phyloP scores from a whole-genome alignment of 1,140 invertebrate species.

The Periplaneta americana region DNA sequence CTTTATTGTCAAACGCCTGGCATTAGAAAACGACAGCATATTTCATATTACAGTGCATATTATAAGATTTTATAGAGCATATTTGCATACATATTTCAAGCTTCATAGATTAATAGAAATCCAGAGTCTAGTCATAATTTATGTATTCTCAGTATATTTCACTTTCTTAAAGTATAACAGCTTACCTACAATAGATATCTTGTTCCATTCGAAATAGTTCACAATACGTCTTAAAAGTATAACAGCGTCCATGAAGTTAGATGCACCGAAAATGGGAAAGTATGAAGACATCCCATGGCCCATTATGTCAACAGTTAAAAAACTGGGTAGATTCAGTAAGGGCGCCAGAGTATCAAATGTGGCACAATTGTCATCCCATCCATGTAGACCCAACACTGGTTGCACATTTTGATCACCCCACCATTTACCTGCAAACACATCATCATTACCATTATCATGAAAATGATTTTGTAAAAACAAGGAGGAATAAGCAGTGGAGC shows the following conservation, averaged over 20 bases:
- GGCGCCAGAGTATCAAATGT: constrained; percentile 39
- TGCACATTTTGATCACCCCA: constrained; percentile 21
- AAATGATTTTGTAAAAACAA: too few relatives aligned
- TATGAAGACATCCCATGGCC: constrained; percentile 28
- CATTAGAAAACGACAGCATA: too few relatives aligned
- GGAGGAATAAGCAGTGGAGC: too few relatives aligned
- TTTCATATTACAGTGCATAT: too few relatives aligned
- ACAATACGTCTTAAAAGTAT: constrained; percentile 49
- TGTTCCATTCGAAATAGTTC: constrained; percentile 61
- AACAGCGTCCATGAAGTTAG: constrained; percentile 49
- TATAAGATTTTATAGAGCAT: too few relatives aligned
- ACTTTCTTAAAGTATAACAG: too few relatives aligned
- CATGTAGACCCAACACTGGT: constrained; percentile 26
- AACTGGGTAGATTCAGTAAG: constrained; percentile 2
- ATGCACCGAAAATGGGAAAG: constrained; percentile 32
- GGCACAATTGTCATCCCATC: constrained; percentile 33
- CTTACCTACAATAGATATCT: constrained; percentile 56
- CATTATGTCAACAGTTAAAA: constrained; percentile 27
- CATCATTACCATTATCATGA: too few relatives aligned
- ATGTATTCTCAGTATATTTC: too few relatives aligned
- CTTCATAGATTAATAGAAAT: too few relatives aligned
- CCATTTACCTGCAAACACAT: constrained; percentile 20
- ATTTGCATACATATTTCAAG: too few relatives aligned
- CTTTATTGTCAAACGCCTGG: too few relatives aligned
- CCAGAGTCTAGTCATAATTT: too few relatives aligned